Base-by-base conservation (phyloP, 1,140 invertebrate species). In the Drosophila pallidifrons region DNA sequence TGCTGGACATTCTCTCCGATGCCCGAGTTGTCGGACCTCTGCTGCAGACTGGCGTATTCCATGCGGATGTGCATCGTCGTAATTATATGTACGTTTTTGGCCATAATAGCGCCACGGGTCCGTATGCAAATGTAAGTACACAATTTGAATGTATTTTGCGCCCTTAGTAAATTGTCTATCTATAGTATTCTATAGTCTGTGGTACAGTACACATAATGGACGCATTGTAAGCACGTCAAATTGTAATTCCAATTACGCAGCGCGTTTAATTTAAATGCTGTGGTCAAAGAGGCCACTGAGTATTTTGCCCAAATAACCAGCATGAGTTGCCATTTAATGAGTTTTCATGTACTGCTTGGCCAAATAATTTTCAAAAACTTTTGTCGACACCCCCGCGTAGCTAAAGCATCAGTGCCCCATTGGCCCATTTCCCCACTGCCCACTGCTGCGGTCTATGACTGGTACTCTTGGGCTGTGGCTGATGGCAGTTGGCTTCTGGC, bases 11-110 rank as follows among this genome's bases (percentile, higher is more conserved):
- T 38, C 93, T 99, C 32, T 97, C 97, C 45, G 98, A 99, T 93
- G 97, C 96, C 5, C 94, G 96, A 25, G 95, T 95, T 1, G 94
- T 96, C 4, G 95, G 96, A 1, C 97, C 97, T 1, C 92, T 97
- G 43, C 93, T 96, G 63, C 94, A 94, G 81, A 95, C 95, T 25
- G 96, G 95, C n/a, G 94, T 95, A 91, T 95, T 96, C 88, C 96
- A 97, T 90, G 95, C 95, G 6, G 94, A 94, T 71, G 94, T 95
- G n/a, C 96, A 96, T 93, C 93, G 94, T 1, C 95, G 95, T 76
- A 95, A 95, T 57, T 98, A 97, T 92, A 97, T 98, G 94, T 98
- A 98, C 91, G 96, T 98, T 25, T 98, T 98, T 90, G 95, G 95
- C 45, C 97, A 99, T 85, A 96, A 96, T 66, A 96, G 96, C 3